Percentiles rank a stretch among this genome's conserved stretches.
phyloP scores from a whole-genome alignment of 2,888 invertebrate species.

The Drosophila rellima region DNA sequence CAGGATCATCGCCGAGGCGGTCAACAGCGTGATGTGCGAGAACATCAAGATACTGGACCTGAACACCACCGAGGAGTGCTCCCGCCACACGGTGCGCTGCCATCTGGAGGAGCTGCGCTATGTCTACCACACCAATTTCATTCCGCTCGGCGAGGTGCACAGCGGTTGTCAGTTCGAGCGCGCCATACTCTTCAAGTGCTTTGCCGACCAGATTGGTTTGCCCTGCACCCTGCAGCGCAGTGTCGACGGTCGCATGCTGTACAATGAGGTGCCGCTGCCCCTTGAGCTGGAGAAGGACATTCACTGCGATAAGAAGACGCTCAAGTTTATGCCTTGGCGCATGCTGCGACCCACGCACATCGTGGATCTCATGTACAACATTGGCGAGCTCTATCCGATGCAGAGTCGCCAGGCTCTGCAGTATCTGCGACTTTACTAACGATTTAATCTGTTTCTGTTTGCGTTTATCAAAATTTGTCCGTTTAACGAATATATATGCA shows the following conservation, averaged over 20 bases:
- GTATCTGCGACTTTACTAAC: constrained; percentile 75
- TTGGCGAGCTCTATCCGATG: constrained; percentile 82
- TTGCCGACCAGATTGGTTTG: constrained; percentile 88
- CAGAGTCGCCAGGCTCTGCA: constrained; percentile 82
- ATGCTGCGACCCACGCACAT: constrained; percentile 88
- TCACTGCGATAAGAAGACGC: constrained; percentile 77
- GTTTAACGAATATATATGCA: constrained; percentile 13
- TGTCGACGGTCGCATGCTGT: constrained; percentile 87
- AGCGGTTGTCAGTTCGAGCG: constrained; percentile 88
- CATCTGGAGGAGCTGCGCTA: constrained; percentile 87
- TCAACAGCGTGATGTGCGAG: constrained; percentile 77
- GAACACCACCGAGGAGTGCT: constrained; percentile 86
- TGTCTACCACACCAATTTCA: constrained; percentile 86
- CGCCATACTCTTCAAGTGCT: constrained; percentile 88
- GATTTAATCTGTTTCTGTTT: not conserved
- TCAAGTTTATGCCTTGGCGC: constrained; percentile 86
- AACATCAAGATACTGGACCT: constrained; percentile 73
- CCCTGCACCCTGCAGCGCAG: constrained; percentile 88
- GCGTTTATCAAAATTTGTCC: constrained; percentile 18
- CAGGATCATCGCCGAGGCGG: constrained; percentile 86
- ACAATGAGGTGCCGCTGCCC: constrained; percentile 89
- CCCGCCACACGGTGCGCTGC: constrained; percentile 84
- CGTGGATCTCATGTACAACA: constrained; percentile 87
- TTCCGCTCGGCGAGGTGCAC: constrained; percentile 88
- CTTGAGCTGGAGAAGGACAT: constrained; percentile 73